Evolutionary conservation across 2,888 invertebrate species (phyloP).

Genomic region (Cataglyphis livida): DNA sequence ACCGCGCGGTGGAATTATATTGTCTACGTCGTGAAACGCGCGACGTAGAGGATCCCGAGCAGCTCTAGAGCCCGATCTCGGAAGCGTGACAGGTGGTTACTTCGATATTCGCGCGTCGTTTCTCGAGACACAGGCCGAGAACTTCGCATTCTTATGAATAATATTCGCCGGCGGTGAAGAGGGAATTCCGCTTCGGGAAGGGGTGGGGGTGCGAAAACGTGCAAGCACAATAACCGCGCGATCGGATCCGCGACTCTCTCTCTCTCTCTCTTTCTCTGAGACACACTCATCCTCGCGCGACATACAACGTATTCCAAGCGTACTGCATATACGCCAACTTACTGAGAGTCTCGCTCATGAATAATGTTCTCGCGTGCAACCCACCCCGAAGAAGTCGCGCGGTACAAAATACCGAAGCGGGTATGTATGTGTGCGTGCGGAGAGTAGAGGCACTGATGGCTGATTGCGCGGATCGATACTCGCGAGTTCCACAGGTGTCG

Average conservation of each 20-base stretch:
- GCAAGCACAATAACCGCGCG: conserved; percentile 30
- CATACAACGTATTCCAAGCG: not conserved
- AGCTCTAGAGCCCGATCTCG: conserved; percentile 62
- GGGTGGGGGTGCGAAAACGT: not conserved
- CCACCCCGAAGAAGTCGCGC: conserved; percentile 40
- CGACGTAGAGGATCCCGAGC: conserved; percentile 53
- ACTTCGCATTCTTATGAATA: conserved; percentile 61
- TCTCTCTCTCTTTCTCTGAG: not conserved
- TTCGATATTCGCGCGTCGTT: conserved; percentile 56
- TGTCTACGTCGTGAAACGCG: conserved; percentile 49
- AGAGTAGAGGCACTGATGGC: conserved; percentile 24
- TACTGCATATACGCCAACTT: conserved; percentile 19
- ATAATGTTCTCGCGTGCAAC: conserved; percentile 49
- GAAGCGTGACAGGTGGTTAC: conserved; percentile 72
- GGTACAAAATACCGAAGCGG: conserved; percentile 28
- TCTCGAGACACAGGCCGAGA: conserved; percentile 32
- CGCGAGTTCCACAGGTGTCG: conserved; percentile 51
- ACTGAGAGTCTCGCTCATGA: conserved; percentile 46
- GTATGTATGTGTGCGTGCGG: not conserved
- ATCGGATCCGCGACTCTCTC: conserved; percentile 29
- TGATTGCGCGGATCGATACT: conserved; percentile 45
- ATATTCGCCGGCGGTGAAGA: conserved; percentile 58
- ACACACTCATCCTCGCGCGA: conserved; percentile 21
- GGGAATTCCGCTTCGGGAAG: not conserved
- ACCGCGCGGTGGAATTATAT: conserved; percentile 57